A percentile compares a stretch with the other conserved stretches of the same genome.
Conservation (phyloP, 2,797 vertebrate genomes). For the Anabacerthia variegaticeps region DNA sequence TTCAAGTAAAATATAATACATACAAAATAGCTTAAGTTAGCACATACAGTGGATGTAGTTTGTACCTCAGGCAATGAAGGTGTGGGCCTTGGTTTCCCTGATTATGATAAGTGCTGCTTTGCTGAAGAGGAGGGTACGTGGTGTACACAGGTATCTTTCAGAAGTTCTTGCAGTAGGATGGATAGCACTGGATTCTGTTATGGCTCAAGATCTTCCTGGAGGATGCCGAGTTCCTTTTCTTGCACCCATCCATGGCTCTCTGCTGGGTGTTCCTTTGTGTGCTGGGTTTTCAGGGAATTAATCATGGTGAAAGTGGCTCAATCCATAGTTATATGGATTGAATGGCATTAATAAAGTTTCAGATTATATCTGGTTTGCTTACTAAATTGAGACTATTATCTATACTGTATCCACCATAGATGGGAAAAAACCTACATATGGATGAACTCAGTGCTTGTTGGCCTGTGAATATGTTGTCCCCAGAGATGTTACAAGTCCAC, state of each 20-base stretch:
- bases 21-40: background rate
- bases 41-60: background rate
- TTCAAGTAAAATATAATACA: background rate
- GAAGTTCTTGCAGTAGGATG: background rate
- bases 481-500: background rate
- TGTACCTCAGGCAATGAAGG: background rate
- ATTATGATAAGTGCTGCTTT: background rate
- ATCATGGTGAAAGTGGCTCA: background rate
- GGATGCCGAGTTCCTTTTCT: background rate
- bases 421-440: background rate
- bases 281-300: background rate
- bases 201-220: background rate
- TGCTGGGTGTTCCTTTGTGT: background rate
- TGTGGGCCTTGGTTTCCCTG: background rate
- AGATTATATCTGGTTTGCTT: background rate
- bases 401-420: background rate
- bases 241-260: rapidly evolving
- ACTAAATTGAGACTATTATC: background rate
- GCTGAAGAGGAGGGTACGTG: background rate
- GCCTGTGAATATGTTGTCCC: background rate
- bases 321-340: background rate
- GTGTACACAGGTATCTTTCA: background rate
- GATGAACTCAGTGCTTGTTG: background rate
- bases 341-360: background rate
- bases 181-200: background rate